Evolutionary conservation across 1,140 invertebrate genomes (phyloP).

Genomic region (Samia ricini): DNA sequence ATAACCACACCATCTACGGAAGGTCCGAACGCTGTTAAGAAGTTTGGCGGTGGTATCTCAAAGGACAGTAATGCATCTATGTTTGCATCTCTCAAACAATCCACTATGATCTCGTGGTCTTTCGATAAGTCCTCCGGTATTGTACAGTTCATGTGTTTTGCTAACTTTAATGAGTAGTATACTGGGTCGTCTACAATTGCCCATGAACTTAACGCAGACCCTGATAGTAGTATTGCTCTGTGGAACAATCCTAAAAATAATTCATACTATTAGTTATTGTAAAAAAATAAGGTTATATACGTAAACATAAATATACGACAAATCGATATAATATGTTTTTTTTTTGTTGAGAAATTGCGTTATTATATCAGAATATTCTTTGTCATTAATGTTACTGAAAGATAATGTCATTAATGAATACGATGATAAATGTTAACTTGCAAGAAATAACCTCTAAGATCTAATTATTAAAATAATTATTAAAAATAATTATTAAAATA

Average conservation of each 20-base stretch:
- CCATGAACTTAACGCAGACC: conserved; percentile 96
- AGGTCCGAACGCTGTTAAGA: conserved; percentile 90
- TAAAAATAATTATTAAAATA: no score
- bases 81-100: conserved; percentile 87
- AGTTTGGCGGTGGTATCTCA: conserved; percentile 89
- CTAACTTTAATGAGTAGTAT: conserved; percentile 84
- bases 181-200: conserved; percentile 94
- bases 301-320: no score
- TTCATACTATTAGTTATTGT: not conserved
- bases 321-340: no score
- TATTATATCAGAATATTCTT: no score
- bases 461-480: no score
- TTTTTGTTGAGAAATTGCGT: no score
- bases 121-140: conserved; percentile 87
- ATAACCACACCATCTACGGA: conserved; percentile 93
- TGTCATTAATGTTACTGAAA: no score
- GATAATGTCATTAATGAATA: no score
- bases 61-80: conserved; percentile 88
- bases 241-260: conserved; percentile 87
- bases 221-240: conserved; percentile 92
- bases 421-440: no score
- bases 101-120: conserved; percentile 89
- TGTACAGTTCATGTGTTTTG: conserved; percentile 91
- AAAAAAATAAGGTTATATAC: no score
- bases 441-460: no score